Evolutionary conservation across 2,797 vertebrate species (phyloP), one percentile per base, ranked within the genome.

Genomic region (Bovichtus variegatus): DNA sequence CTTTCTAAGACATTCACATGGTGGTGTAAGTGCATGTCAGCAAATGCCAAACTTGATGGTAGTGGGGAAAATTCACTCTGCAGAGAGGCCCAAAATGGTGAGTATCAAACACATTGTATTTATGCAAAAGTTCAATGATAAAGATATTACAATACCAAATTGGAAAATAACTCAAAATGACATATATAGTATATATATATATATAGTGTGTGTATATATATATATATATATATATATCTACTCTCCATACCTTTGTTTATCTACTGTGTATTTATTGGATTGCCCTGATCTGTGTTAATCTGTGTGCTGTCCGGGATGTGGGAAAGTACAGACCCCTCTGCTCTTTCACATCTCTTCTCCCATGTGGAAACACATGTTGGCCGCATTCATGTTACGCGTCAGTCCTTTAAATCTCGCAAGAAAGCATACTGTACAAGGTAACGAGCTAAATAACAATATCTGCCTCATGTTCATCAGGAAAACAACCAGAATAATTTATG

Each of bases 311-410:
- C 21, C 16, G 15, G 29, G 25, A 73, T 19, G 66, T 51, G 57
- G 63, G 55, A 81, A 87, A 81, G 41, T 15, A 13, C 50, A 78
- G 58, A 62, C 72, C 58, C 21, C 25, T 62, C 9, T 55, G 68
- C 36, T 59, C 71, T 21, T 47, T 76, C 43, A 60, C 63, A 50
- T 54, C 57, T 54, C 53, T 34, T 38, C 19, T 55, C 62, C 38
- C 43, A 68, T 49, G 25, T 54, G 70, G 50, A 60, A 78, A 70
- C 68, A 71, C 60, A 57, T 31, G 57, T 61, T 46, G 46, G 12
- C 61, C 63, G 34, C 13, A 1, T 53, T 75, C 18, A 55, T 5
- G 40, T 53, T 49, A 9, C 1, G 27, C 21, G 50, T 7, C 2
- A 19, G 19, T 13, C 47, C 72, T 41, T 59, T 6, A 66, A 49